These are phyloP conservation scores for Xylocampa areola DNA, from an alignment of 2,888 invertebrate species.

Conservation along the genomic window DNA sequence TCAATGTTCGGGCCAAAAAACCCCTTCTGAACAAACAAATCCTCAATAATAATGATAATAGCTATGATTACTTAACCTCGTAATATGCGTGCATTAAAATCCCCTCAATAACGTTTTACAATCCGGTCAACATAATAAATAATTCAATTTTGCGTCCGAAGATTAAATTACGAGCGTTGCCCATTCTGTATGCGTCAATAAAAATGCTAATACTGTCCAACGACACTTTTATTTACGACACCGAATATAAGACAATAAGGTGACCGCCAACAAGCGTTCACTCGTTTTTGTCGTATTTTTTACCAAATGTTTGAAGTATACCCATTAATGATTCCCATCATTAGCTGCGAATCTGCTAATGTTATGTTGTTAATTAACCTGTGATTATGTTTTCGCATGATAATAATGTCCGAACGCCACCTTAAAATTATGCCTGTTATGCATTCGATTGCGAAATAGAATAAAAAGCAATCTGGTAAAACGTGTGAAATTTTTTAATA, in stretches of 20 bases:
- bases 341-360: constrained; percentile 49
- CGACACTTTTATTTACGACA: constrained; percentile 83
- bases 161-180: constrained; percentile 83
- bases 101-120: constrained; percentile 76
- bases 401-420: constrained; percentile 2
- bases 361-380: constrained; percentile 57
- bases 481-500: constrained; percentile 25
- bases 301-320: constrained; percentile 29
- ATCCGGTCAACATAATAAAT: constrained; percentile 78
- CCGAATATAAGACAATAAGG: constrained; percentile 57
- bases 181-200: constrained; percentile 85
- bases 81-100: constrained; percentile 29
- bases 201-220: constrained; percentile 86
- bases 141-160: constrained; percentile 85
- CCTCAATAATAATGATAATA: background rate
- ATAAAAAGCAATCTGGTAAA: constrained; percentile 1
- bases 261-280: constrained; percentile 40
- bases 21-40: constrained; percentile 1
- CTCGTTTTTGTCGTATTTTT: constrained; percentile 24
- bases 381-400: constrained; percentile 34
- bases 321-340: constrained; percentile 50
- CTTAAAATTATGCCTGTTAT: constrained; percentile 30
- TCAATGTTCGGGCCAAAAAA: background rate
- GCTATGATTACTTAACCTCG: constrained; percentile 17
- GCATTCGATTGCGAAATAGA: constrained; percentile 31